These are phyloP conservation scores for Pterophyllum scalare DNA, from an alignment of 2,113 vertebrate genomes.

Conservation along the genomic window DNA sequence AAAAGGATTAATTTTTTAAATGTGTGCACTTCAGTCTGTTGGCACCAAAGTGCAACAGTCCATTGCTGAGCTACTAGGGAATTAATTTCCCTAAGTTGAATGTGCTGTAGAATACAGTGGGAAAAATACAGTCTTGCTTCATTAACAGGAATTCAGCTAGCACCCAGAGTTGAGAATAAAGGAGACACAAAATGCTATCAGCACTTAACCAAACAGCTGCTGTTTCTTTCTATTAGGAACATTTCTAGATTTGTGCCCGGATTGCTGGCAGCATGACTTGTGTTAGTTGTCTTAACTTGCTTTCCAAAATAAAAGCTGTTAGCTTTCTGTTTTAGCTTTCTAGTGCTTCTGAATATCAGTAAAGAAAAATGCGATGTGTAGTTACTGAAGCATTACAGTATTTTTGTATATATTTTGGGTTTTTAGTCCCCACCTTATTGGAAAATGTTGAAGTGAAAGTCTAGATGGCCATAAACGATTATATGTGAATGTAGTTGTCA, in stretches of 20 bases:
- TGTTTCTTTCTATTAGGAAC: not conserved
- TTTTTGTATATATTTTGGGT: not conserved
- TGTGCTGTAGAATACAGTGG: not conserved
- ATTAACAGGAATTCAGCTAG: not conserved
- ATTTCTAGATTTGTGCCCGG: not conserved
- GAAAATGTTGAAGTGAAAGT: not conserved
- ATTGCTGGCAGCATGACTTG: not conserved
- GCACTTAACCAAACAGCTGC: not conserved
- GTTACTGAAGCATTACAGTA: not conserved
- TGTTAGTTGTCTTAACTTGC: not conserved
- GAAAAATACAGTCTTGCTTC: not conserved
- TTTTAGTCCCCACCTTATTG: not conserved
- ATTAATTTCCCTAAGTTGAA: not conserved
- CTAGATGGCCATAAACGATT: not conserved
- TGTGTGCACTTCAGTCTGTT: not conserved
- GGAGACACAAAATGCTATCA: not conserved
- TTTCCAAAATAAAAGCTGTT: not conserved
- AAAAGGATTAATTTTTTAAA: conserved; percentile 8
- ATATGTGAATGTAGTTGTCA: not conserved
- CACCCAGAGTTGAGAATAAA: not conserved
- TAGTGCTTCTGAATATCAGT: not conserved
- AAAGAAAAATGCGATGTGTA: not conserved
- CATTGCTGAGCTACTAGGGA: not conserved
- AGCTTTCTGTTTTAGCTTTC: not conserved
- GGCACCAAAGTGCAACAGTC: not conserved